A percentile compares a stretch with the other conserved stretches of the same genome.
Conservation (phyloP, 2,113 vertebrate genomes). For the Athene noctua region DNA sequence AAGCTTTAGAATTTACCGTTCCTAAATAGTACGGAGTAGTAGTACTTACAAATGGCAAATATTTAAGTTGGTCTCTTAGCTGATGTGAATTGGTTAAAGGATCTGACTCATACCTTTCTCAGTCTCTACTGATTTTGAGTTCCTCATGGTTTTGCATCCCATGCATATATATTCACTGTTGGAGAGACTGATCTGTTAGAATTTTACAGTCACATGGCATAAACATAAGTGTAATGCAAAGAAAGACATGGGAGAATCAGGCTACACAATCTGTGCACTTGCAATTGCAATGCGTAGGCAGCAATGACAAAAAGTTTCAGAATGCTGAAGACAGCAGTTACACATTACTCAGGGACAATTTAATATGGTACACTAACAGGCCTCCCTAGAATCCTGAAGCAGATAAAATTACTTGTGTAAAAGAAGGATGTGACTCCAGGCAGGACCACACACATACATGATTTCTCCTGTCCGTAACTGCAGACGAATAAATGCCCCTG, state of each 20-base stretch:
- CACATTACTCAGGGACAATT: background rate
- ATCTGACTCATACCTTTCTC: background rate
- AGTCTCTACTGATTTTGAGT: background rate
- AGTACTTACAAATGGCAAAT: background rate
- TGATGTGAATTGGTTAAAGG: background rate
- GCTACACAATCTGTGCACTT: background rate
- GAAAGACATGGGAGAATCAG: background rate
- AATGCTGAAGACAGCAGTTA: background rate
- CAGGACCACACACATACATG: background rate
- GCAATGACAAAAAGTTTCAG: background rate
- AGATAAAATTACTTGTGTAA: background rate
- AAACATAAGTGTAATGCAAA: background rate
- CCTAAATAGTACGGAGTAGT: background rate
- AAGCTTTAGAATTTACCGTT: background rate
- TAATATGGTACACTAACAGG: background rate
- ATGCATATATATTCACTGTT: background rate
- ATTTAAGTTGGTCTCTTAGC: background rate
- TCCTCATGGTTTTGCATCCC: background rate
- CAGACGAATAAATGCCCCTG: background rate
- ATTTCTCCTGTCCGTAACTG: background rate
- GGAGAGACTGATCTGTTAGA: background rate
- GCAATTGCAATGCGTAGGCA: background rate
- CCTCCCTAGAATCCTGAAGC: background rate
- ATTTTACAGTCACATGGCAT: background rate
- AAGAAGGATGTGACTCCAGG: background rate